Evolutionary conservation across 2,888 invertebrate genomes (phyloP), one percentile per base, ranked within the genome.

Genomic region (Hyles lineata): DNA sequence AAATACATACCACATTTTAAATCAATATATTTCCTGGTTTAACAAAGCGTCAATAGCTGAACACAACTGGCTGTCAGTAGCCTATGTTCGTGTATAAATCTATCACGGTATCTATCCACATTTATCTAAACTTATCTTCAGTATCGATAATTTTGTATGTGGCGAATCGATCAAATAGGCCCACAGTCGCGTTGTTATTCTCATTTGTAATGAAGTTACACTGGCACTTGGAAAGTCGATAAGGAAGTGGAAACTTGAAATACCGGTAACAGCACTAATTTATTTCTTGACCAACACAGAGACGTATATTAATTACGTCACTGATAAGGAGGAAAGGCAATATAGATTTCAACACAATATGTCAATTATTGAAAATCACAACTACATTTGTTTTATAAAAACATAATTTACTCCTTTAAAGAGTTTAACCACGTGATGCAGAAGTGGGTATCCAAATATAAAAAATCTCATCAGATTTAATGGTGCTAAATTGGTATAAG

Each of bases 1-100:
- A 52, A 71, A 21, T 52, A 55, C 70, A 63, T 55, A 73, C 73
- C 73, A 73, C 73, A 73, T 73, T 55, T 73, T 73, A 50, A 15
- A 29, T 70, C 52, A 23, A 19, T 35, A 52, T 17, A 7, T 23
- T 72, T 59, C 50, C 50, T 29, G 19, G 23, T n/a, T 23, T 59
- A 21, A 72, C 50, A 25, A 63, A 35, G 63, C 19, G 55, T n/a
- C 69, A 50, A 32, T 61, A 70, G 58, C 7, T 21, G 35, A 61
- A 61, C 60, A 32, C 61, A 29, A 73, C 73, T 73, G 73, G 21
- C 32, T 35, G n/a, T 11, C 25, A 62, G 35, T 7, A 17, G 5
- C 15, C 61, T 23, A 62, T 58, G 62, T 25, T 32, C 19, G 23
- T 35, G n/a, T 70, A 52, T 73, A 62, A 70, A 70, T 29, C 43